Base-by-base conservation (phyloP, 2,113 vertebrate species). In the Suncus etruscus region DNA sequence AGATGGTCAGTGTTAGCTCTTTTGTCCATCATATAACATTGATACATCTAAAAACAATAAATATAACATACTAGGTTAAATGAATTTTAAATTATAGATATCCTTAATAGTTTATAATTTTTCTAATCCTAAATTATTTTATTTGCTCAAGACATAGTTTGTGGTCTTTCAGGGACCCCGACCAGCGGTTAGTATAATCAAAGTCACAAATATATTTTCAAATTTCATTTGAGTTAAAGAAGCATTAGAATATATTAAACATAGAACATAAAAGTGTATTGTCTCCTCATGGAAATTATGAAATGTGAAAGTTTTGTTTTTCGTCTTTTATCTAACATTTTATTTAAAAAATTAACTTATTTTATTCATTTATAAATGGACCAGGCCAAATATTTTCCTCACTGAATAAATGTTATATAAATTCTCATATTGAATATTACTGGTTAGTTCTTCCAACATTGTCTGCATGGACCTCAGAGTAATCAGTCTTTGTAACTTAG, bases 61-160 rank as follows among this genome's bases (percentile, higher is more conserved):
- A 91, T 81, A 50, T 18, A 86, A 87, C 86, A 61, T 78, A 70
- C 78, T 94, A 86, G 83, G 83, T 74, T 86, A 96, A 93, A 76
- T 80, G 32, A 12, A 80, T 47, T 82, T 86, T 45, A 29, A 78
- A 27, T 10, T 66, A 86, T 4, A 20, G 27, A 50, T n/a, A 15
- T 50, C 69, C n/a, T 77, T 81, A 77, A 86, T 16, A 74, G 72
- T n/a, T 91, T 58, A 86, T 66, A 4, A 8, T 51, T 9, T 90
- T 90, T 88, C 22, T 65, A 70, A 61, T 61, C 50, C 27, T 95
- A 39, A 74, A 47, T 95, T 74, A 50, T 73, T 92, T 83, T 63
- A 66, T 75, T 81, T 90, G 45, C 66, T 92, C 3, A 10, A 80
- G 58, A 89, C 83, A 90, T 22, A 88, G 63, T n/a, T n/a, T 12